phyloP scores from a whole-genome alignment of 2,888 invertebrate genomes.

The Cactoblastis cactorum region DNA sequence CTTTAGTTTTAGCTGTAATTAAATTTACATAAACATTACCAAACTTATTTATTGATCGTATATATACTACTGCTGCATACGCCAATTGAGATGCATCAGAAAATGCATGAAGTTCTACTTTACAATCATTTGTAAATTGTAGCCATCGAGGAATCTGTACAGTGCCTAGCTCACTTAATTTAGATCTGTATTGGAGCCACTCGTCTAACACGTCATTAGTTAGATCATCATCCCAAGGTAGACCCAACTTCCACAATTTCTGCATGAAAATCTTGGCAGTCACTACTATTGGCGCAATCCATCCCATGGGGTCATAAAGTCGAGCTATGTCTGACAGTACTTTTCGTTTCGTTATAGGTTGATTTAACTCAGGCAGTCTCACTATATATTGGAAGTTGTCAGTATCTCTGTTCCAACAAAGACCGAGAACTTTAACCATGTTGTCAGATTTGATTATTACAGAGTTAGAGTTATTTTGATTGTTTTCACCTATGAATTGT shows the following conservation, averaged over 20 bases:
- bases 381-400: constrained; percentile 14
- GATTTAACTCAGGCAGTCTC: constrained; percentile 15
- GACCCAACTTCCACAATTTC: constrained; percentile 16
- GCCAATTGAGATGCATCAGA: constrained; percentile 23
- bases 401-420: constrained; percentile 26
- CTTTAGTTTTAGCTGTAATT: constrained; percentile 15
- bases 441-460: constrained; percentile 19
- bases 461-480: constrained; percentile 2
- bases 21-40: not conserved
- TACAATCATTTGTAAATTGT: not conserved
- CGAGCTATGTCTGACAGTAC: constrained; percentile 27
- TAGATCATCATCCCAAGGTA: constrained; percentile 12
- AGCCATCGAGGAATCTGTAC: not conserved
- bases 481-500: constrained; percentile 17
- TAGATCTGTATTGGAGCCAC: not conserved
- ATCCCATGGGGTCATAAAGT: constrained; percentile 30
- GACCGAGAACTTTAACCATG: constrained; percentile 26
- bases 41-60: constrained; percentile 7
- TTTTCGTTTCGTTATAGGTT: constrained; percentile 23
- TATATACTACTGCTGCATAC: constrained; percentile 23
- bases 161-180: not conserved
- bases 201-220: not conserved
- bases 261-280: constrained; percentile 14
- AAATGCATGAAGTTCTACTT: not conserved
- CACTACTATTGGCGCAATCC: constrained; percentile 26